Conservation (phyloP, 1,140 invertebrate genomes). For the Lepidurus arcticus region DNA sequence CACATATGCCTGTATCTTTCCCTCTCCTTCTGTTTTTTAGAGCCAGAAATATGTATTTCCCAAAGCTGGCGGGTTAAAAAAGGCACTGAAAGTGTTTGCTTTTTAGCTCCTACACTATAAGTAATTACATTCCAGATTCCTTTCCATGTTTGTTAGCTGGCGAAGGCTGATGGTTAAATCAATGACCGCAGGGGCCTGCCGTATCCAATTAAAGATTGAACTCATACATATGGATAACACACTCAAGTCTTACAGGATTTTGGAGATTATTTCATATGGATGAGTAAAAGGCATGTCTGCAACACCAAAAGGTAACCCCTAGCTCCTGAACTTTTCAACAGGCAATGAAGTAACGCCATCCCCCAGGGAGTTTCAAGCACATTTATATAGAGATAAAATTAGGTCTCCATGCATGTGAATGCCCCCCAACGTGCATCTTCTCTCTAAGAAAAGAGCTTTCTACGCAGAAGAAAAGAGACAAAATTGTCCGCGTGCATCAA, state of each 20-base stretch:
- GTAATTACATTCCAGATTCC: background rate
- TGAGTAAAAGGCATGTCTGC: background rate
- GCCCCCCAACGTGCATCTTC: background rate
- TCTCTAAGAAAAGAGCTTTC: background rate
- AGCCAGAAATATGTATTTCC: too few species aligned
- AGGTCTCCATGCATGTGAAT: background rate
- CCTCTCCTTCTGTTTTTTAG: too few species aligned
- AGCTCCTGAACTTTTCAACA: background rate
- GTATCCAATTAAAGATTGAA: background rate
- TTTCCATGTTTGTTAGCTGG: background rate
- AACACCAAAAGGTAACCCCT: background rate
- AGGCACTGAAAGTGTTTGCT: too few species aligned
- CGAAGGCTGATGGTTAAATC: slow-evolving; percentile 4
- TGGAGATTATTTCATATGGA: background rate
- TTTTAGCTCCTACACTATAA: too few species aligned
- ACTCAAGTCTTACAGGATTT: background rate
- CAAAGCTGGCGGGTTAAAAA: too few species aligned
- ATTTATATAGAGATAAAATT: slow-evolving; percentile 1
- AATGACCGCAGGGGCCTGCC: background rate
- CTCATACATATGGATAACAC: slow-evolving; percentile 2
- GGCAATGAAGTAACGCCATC: background rate
- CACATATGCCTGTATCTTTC: too few species aligned
- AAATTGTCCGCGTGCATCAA: background rate
- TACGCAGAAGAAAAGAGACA: too few species aligned
- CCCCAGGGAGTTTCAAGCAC: slow-evolving; percentile 13